Evolutionary conservation across 2,113 vertebrate genomes (phyloP), one percentile per base, ranked within the genome.

Genomic region (Psittacula cyanocephala): DNA sequence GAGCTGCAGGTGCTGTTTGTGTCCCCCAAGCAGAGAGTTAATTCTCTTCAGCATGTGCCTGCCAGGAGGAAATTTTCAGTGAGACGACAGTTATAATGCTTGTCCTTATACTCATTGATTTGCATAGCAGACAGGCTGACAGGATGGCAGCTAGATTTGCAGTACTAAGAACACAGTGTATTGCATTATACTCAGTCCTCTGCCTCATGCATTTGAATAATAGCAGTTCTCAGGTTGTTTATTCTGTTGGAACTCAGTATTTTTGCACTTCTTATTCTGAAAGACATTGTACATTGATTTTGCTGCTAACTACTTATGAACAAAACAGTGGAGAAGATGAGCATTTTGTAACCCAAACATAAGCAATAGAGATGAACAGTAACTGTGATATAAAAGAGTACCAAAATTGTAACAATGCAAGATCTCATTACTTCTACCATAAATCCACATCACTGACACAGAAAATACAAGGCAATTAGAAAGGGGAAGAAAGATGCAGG

Each of bases 211-310:
- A 6, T 31, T 14, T 35, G 13, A 24, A 59, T n/a, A n/a, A 46
- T 0, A 28, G 11, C 0, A 1, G 6, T 31, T 59, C 62, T 53
- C 57, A 1, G 4, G 17, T 33, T 9, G 3, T 29, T 67, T 67
- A 14, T 35, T 33, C 69, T 63, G 31, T 7, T 35, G 9, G 7
- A 69, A 75, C 14, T n/a, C 18, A 0, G 46, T 33, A 43, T 13
- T 87, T 76, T 41, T 29, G 20, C 31, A 62, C 22, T 64, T 46
- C 13, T 47, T 13, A 50, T 50, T 44, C 55, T 68, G 35, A 67
- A 75, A 43, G 47, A 23, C 17, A 14, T 6, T 19, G 15, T 20
- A 39, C 13, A 29, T 8, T 69, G 43, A 39, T 71, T 76, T 95
- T 81, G 24, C 37, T 83, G 33, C 50, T 65, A 79, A 44, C 11